Base-by-base conservation (phyloP, 2,888 invertebrate species). In the Apeira syringaria region DNA sequence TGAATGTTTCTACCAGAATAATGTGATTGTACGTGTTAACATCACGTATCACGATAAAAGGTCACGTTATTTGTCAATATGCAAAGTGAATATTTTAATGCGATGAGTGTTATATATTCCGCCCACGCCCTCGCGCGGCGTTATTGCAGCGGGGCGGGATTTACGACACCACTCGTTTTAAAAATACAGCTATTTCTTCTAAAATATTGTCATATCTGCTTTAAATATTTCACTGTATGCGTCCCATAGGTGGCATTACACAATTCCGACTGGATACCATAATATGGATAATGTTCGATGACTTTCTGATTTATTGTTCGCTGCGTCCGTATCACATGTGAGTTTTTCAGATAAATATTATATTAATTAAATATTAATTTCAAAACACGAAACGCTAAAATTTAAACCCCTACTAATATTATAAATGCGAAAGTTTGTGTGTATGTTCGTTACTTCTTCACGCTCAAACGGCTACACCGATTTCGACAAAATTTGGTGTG, bases 101-200 rank as follows among this genome's bases (percentile, higher is more conserved):
- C 68, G 67, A 69, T 65, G 65, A 67, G 56, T 66, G 72, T 71
- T 86, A 80, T 67, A 76, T 78, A 88, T 87, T 87, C 87, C 61
- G 69, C 53, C 51, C 80, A 70, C 84, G 79, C 78, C 67, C 67
- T 62, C 64, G 60, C 69, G 68, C 53, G 70, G 69, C 75, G 81
- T 85, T 87, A 88, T 88, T 83, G 82, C 84, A 78, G 70, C 68
- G 56, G 60, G 61, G 65, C 68, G 69, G 74, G 77, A 87, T 86
- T 87, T 88, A 86, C 78, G 78, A 73, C 72, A 61, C 65, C 69
- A 64, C 79, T 78, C 82, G 74, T 79, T 87, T 86, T 83, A 79
- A 84, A 82, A 85, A 86, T 86, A 83, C 83, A 83, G 84, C 88
- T 79, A 87, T 87, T 87, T 77, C 68, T 78, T 78, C 75, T 87